phyloP scores from a whole-genome alignment of 2,113 vertebrate species.

The Pomatorhinus ruficollis region DNA sequence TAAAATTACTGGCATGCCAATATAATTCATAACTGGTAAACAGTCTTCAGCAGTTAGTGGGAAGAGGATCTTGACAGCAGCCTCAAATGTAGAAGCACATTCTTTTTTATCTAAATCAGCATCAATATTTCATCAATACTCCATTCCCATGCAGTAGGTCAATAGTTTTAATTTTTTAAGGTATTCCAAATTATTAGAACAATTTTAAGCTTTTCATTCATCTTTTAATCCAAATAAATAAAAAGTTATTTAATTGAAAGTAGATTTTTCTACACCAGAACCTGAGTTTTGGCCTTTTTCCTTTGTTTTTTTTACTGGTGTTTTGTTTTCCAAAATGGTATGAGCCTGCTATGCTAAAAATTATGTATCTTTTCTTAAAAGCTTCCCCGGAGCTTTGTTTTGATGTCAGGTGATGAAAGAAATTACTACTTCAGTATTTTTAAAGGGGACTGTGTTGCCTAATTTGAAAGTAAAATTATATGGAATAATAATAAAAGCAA shows the following conservation, averaged over 20 bases:
- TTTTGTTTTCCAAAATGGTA: background rate
- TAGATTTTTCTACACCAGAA: background rate
- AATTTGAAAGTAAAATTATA: constrained; percentile 49
- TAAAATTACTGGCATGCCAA: background rate
- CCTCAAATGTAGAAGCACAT: background rate
- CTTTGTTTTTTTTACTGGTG: background rate
- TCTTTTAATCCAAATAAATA: background rate
- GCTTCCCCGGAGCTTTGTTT: background rate
- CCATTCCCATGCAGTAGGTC: background rate
- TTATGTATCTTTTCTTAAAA: background rate
- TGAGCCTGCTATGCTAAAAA: background rate
- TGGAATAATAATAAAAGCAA: constrained; percentile 16
- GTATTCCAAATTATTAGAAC: background rate
- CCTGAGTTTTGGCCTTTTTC: background rate
- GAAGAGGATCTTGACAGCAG: background rate
- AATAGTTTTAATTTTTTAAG: background rate
- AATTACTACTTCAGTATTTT: constrained; percentile 22
- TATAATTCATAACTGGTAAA: background rate
- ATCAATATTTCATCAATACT: background rate
- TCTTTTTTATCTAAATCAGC: background rate
- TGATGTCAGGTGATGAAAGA: constrained; percentile 3
- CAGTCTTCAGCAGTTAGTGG: background rate
- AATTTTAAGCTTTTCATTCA: background rate
- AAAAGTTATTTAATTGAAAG: background rate
- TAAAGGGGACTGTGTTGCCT: background rate